Percentiles rank a stretch among this genome's conserved stretches.
phyloP scores from a whole-genome alignment of 2,797 vertebrate species.

The Tangara arthus region DNA sequence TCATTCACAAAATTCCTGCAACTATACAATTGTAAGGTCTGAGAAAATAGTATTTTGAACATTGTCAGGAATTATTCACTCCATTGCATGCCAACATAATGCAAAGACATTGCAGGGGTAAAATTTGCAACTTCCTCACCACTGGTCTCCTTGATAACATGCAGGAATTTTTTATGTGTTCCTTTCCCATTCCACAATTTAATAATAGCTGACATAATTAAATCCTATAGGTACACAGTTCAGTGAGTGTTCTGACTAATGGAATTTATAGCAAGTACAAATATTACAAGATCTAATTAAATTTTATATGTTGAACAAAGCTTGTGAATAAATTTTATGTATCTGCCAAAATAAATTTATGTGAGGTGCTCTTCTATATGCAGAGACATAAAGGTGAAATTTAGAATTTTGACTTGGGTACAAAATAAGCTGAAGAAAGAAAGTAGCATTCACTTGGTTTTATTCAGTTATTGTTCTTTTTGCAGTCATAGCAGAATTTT shows the following conservation, averaged over 20 bases:
- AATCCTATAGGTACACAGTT: background rate
- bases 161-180: background rate
- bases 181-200: background rate
- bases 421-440: background rate
- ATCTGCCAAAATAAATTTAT: background rate
- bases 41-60: background rate
- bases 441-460: background rate
- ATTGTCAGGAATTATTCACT: background rate
- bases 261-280: background rate
- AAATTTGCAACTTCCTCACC: background rate
- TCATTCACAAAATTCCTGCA: background rate
- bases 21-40: background rate
- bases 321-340: background rate
- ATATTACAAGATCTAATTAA: background rate
- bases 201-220: background rate
- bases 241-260: background rate
- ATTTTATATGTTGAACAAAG: background rate
- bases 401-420: background rate
- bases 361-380: background rate
- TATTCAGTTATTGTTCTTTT: background rate
- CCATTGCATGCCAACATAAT: background rate
- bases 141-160: background rate
- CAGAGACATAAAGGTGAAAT: background rate
- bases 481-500: background rate
- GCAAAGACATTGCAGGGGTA: background rate